These are phyloP conservation scores for Exocentrus adspersus DNA, from an alignment of 2,888 invertebrate genomes.

Conservation along the genomic window DNA sequence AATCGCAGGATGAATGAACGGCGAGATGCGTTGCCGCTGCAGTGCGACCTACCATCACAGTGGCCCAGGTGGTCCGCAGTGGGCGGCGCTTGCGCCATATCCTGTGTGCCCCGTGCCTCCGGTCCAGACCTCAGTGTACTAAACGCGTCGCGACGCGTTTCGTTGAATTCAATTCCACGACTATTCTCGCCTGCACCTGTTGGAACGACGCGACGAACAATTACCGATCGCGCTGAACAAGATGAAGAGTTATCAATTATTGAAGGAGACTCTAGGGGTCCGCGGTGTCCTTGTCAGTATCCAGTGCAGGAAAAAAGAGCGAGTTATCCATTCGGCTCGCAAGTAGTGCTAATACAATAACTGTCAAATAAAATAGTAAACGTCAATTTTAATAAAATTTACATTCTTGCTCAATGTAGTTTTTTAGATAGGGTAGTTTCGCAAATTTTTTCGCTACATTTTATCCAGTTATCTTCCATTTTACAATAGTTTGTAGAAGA, in stretches of 20 bases:
- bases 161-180: slow-evolving; percentile 36
- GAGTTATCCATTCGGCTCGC: slow-evolving; percentile 30
- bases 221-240: slow-evolving; percentile 28
- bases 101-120: slow-evolving; percentile 40
- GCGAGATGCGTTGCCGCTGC: slow-evolving; percentile 56
- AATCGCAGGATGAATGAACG: slow-evolving; percentile 52
- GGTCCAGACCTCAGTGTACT: slow-evolving; percentile 50
- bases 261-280: slow-evolving; percentile 35
- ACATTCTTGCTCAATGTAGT: slow-evolving; percentile 56
- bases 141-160: slow-evolving; percentile 50
- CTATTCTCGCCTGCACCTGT: slow-evolving; percentile 47
- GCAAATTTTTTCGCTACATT: slow-evolving; percentile 42
- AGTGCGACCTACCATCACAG: slow-evolving; percentile 53
- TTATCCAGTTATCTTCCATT: slow-evolving; percentile 52
- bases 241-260: slow-evolving; percentile 29
- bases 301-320: slow-evolving; percentile 40
- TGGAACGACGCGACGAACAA: slow-evolving; percentile 46
- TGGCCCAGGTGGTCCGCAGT: slow-evolving; percentile 60
- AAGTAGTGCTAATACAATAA: slow-evolving; percentile 43
- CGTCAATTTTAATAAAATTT: slow-evolving; percentile 44
- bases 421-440: slow-evolving; percentile 43
- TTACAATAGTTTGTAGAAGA: slow-evolving; percentile 47
- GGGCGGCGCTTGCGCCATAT: slow-evolving; percentile 57
- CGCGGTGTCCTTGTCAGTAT: slow-evolving; percentile 33
- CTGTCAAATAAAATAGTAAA: slow-evolving; percentile 35